These are phyloP conservation scores for Chanos chanos DNA, from an alignment of 2,797 vertebrate species.

Conservation along the genomic window DNA sequence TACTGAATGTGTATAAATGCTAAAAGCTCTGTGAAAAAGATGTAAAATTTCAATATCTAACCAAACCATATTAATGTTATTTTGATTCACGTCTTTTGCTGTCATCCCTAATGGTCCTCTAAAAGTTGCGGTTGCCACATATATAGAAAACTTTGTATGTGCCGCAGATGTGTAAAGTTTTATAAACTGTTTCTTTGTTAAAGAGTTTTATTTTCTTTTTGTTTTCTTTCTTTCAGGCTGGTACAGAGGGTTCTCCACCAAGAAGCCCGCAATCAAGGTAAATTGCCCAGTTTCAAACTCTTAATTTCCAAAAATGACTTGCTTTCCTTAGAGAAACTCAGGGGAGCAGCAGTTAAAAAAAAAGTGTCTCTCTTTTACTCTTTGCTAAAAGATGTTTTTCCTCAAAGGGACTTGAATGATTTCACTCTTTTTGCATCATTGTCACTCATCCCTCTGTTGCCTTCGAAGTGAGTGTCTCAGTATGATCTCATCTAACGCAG, in stretches of 20 bases:
- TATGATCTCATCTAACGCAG: conserved; percentile 10
- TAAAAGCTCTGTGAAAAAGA: too few species aligned
- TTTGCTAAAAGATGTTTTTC: neutral
- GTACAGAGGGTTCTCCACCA: conserved; percentile 94
- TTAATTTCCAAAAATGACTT: neutral
- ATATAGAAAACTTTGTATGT: too few species aligned
- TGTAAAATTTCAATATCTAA: too few species aligned
- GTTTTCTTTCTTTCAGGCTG: conserved; percentile 78
- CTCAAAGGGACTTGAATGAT: neutral
- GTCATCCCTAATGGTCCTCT: too few species aligned
- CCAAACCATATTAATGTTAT: too few species aligned
- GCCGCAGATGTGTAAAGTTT: neutral
- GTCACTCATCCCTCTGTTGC: too few species aligned
- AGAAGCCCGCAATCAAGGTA: conserved; percentile 94
- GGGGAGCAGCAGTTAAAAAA: too few species aligned
- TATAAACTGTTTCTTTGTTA: neutral
- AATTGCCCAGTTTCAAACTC: conserved; percentile 32
- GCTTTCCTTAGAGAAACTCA: neutral
- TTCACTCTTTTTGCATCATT: too few species aligned
- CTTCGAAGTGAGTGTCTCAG: too few species aligned
- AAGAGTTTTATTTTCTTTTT: neutral
- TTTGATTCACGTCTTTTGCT: too few species aligned
- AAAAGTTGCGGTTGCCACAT: too few species aligned
- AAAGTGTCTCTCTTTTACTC: neutral
- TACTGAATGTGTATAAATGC: too few species aligned